Percentiles rank a stretch among this genome's conserved stretches.
phyloP scores from a whole-genome alignment of 2,113 vertebrate species.

The Geothlypis trichas region DNA sequence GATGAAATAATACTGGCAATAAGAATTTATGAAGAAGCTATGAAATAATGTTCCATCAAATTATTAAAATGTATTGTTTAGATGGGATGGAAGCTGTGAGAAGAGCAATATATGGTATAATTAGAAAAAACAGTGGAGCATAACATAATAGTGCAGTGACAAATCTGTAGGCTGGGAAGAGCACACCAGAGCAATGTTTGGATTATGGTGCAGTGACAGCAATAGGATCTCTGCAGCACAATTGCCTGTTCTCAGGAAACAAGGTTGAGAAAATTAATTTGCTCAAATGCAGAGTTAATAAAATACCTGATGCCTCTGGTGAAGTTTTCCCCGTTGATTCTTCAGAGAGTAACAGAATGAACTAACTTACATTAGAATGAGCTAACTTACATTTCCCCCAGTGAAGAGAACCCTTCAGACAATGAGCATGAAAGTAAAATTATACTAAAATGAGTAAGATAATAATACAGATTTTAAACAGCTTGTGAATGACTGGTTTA shows the following conservation, averaged over 20 bases:
- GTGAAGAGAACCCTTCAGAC: neutral
- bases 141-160: neutral
- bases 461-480: neutral
- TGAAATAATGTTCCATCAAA: neutral
- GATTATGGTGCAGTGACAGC: neutral
- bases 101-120: neutral
- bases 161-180: neutral
- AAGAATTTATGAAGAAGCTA: neutral
- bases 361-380: neutral
- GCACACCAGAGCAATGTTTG: neutral
- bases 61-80: neutral
- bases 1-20: neutral
- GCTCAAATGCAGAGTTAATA: neutral
- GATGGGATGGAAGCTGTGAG: neutral
- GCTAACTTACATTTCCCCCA: neutral
- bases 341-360: neutral
- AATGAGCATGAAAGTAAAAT: neutral
- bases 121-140: neutral
- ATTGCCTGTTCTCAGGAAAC: neutral
- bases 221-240: neutral
- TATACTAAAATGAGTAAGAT: neutral
- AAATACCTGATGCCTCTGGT: neutral
- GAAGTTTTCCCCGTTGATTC: neutral
- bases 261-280: neutral
- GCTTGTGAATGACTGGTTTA: neutral